These are phyloP conservation scores for Drosophila birchii DNA, from an alignment of 2,888 invertebrate species.

Conservation along the genomic window DNA sequence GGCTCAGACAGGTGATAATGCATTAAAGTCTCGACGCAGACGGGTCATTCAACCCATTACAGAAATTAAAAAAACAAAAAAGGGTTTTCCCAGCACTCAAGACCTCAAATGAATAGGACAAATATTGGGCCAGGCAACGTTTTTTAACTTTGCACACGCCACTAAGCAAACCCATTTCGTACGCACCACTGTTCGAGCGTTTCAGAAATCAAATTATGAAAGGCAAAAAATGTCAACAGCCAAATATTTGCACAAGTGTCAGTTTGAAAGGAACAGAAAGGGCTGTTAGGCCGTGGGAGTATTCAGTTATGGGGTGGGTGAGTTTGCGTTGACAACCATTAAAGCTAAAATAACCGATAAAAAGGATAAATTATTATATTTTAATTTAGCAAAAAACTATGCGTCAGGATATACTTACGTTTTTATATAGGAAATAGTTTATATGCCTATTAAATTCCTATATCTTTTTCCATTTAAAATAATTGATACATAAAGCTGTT, in stretches of 20 bases:
- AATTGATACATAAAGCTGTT: too few relatives aligned
- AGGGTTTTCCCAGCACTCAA: slow-evolving; percentile 31
- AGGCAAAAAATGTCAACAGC: slow-evolving; percentile 66
- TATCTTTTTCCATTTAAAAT: too few relatives aligned
- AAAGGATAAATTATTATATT: background rate
- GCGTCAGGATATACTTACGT: too few relatives aligned
- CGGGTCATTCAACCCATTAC: slow-evolving; percentile 66
- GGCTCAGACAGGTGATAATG: slow-evolving; percentile 54
- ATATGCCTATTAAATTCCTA: too few relatives aligned
- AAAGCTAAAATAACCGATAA: background rate
- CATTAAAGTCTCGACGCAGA: slow-evolving; percentile 10
- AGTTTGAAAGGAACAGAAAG: background rate
- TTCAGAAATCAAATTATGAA: slow-evolving; percentile 56
- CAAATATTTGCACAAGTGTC: slow-evolving; percentile 60
- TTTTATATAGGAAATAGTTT: too few relatives aligned
- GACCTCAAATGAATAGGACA: slow-evolving; percentile 39
- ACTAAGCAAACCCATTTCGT: slow-evolving; percentile 70
- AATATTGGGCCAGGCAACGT: slow-evolving; percentile 68
- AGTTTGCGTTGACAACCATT: background rate
- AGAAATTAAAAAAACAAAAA: slow-evolving; percentile 13
- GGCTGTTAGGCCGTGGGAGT: slow-evolving; percentile 9
- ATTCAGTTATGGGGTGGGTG: slow-evolving; percentile 3
- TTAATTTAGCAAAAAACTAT: too few relatives aligned
- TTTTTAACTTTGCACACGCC: slow-evolving; percentile 54
- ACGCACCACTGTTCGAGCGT: slow-evolving; percentile 38